These are phyloP conservation scores for Scaptomyza parva DNA, from an alignment of 2,888 invertebrate genomes.

Conservation along the genomic window DNA sequence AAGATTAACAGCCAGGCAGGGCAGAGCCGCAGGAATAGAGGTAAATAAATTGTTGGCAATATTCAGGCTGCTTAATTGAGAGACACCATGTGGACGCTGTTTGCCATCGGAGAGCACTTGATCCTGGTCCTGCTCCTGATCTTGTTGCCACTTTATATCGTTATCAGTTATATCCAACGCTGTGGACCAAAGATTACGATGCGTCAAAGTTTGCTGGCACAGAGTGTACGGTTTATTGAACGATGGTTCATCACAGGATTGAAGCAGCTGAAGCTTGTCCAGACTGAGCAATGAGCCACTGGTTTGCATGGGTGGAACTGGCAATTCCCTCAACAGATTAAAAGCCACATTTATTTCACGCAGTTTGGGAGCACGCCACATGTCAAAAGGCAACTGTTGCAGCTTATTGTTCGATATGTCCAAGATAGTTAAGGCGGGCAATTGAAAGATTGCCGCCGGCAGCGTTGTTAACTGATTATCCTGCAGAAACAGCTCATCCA, in stretches of 20 bases:
- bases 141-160: constrained; percentile 86
- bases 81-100: constrained; percentile 86
- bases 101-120: constrained; percentile 78
- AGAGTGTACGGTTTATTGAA: constrained; percentile 73
- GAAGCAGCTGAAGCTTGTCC: constrained; percentile 80
- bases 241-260: constrained; percentile 77
- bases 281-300: constrained; percentile 81
- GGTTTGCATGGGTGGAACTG: constrained; percentile 85
- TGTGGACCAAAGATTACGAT: constrained; percentile 91
- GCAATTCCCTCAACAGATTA: constrained; percentile 93
- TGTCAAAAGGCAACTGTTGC: constrained; percentile 90
- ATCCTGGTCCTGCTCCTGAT: constrained; percentile 54
- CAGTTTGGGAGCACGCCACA: constrained; percentile 95
- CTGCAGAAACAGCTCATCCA: constrained; percentile 96
- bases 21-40: constrained; percentile 93
- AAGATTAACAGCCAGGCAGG: constrained; percentile 95
- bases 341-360: constrained; percentile 95
- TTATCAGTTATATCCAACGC: constrained; percentile 89
- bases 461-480: constrained; percentile 94
- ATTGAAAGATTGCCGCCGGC: constrained; percentile 92
- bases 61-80: constrained; percentile 91
- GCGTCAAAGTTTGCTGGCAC: constrained; percentile 86
- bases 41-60: constrained; percentile 96
- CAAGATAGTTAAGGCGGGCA: constrained; percentile 91
- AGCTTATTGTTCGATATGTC: constrained; percentile 98